Base-by-base conservation (phyloP, 2,113 vertebrate species). In the Phalacrocorax pelagicus region DNA sequence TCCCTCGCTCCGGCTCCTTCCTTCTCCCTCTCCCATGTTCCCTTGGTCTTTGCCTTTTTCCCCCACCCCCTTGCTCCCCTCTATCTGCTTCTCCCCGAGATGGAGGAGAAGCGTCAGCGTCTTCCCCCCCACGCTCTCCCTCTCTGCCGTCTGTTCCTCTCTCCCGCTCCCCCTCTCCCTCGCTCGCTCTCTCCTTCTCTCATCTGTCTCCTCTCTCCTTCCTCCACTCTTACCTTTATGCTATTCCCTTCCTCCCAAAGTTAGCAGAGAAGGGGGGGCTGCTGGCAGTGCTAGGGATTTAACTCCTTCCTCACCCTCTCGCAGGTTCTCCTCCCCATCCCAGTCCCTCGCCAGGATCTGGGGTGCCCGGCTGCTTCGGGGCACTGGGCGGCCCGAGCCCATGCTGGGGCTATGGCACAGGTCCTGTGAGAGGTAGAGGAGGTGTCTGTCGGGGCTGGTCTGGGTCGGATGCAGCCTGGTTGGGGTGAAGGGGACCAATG, bases 21-120 rank as follows among this genome's bases (percentile, higher is more conserved):
- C 98, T 98, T 99, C 96, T 95, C 96, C 88, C 85, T 94, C 97
- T 97, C 78, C 87, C 91, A 94, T 95, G 92, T 96, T 94, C 75
- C 92, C 96, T 96, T 96, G 95, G 97, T 97, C 96, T 96, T 94
- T 96, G 91, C 91, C 91, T 95, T 86, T 72, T 49, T 63, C 63
- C 42, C 38, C 72, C 19, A 21, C 2, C 9, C 54, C 57, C 85
- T 92, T 90, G 91, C 88, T 95, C 94, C 80, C 69, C 47, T 88
- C 59, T 92, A 59, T 94, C 78, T 61, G 93, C 93, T 77, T 91
- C 80, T 74, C 3, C 8, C 51, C 5, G 86, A 87, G 95, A 81
- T 92, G 89, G 77, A 96, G 96, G 81, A 93, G 95, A 96, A 95
- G 90, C 91, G 65, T 86, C 95, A 97, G 72, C 77, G 80, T 97